Evolutionary conservation across 2,113 vertebrate genomes (phyloP).

Genomic region (Panthera tigris): DNA sequence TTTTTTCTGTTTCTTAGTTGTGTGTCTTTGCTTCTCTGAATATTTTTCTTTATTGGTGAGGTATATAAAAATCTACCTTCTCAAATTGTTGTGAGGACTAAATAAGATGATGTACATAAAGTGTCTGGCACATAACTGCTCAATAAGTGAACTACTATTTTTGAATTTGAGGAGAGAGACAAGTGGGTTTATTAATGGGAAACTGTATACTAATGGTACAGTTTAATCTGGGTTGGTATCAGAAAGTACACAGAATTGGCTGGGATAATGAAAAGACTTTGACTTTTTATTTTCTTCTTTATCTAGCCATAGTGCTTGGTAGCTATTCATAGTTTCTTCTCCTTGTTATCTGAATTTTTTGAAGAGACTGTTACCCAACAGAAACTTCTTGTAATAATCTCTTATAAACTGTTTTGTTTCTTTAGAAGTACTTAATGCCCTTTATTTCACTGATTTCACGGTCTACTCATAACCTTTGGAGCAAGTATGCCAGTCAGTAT

Average conservation of each 20-base stretch:
- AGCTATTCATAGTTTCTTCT: conserved; percentile 33
- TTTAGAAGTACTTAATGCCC: not conserved
- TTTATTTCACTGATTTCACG: conserved; percentile 15
- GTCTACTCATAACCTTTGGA: not conserved
- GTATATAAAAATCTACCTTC: not conserved
- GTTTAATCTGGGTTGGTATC: not conserved
- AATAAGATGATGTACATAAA: not conserved
- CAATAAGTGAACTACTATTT: not conserved
- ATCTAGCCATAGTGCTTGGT: not conserved
- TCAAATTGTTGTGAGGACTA: not conserved
- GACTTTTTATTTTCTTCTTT: conserved; percentile 43
- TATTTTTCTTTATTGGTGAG: conserved; percentile 19
- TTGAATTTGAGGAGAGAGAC: conserved; percentile 4
- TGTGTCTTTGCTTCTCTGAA: conserved; percentile 30
- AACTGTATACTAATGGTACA: not conserved
- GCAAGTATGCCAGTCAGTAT: not conserved
- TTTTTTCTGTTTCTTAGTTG: not conserved
- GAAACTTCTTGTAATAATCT: conserved; percentile 16
- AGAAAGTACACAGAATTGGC: not conserved
- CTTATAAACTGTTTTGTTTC: not conserved
- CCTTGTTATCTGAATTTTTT: not conserved
- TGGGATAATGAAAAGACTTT: not conserved
- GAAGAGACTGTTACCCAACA: not conserved
- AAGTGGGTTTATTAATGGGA: conserved; percentile 2
- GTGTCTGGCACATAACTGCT: not conserved